phyloP scores from a whole-genome alignment of 1,140 invertebrate genomes.

The Euwallacea fornicatus region DNA sequence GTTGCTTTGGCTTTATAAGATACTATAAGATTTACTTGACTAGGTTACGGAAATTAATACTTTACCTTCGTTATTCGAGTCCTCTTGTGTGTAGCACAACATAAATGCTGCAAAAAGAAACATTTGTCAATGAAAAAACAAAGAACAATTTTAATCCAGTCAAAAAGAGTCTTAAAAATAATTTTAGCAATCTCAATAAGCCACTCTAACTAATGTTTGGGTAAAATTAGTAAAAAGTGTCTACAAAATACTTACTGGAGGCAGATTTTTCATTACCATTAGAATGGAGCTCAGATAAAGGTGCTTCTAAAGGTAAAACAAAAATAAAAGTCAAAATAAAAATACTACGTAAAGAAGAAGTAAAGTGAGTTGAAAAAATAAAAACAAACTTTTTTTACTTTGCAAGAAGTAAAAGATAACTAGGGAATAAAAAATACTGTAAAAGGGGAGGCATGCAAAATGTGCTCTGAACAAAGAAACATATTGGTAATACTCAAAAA shows the following conservation, averaged over 20 bases:
- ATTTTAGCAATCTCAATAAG: background rate
- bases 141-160: background rate
- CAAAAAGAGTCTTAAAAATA: background rate
- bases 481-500: too few species aligned
- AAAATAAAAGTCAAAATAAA: slow-evolving; percentile 46
- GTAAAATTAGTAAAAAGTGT: background rate
- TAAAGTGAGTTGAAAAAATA: background rate
- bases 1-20: slow-evolving; percentile 1
- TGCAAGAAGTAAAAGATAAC: too few species aligned
- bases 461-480: too few species aligned
- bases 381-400: background rate
- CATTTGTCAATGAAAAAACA: slow-evolving; percentile 9
- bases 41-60: slow-evolving; percentile 39
- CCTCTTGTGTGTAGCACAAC: slow-evolving; percentile 89
- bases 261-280: slow-evolving; percentile 49
- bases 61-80: slow-evolving; percentile 85
- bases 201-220: too few species aligned
- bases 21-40: slow-evolving; percentile 3
- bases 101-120: slow-evolving; percentile 82
- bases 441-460: too few species aligned
- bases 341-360: slow-evolving; percentile 11
- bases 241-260: slow-evolving; percentile 41
- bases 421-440: too few species aligned
- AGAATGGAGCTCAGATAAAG: slow-evolving; percentile 48
- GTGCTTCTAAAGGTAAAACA: slow-evolving; percentile 50